These are phyloP conservation scores for Parazoanthus swiftii DNA, from an alignment of 92 coral and sea anemone species.

Conservation along the genomic window DNA sequence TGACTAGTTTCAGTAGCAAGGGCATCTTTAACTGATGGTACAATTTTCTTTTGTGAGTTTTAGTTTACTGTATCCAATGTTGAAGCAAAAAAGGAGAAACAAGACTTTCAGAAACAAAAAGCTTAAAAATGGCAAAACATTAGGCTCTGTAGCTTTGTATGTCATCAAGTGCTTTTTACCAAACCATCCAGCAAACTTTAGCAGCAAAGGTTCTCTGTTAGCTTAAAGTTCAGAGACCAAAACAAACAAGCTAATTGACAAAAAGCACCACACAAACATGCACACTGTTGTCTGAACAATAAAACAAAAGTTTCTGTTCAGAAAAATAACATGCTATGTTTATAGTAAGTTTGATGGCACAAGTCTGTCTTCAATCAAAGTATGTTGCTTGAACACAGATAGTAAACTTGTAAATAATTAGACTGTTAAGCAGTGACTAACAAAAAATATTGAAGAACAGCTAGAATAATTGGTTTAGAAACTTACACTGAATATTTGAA, in stretches of 20 bases:
- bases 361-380: background rate
- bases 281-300: background rate
- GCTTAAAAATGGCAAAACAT: background rate
- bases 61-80: background rate
- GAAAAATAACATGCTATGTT: background rate
- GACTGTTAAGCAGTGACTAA: background rate
- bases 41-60: background rate
- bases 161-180: conserved; percentile 7
- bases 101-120: background rate
- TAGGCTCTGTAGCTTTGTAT: conserved; percentile 45
- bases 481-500: no score
- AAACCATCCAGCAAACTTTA: conserved; percentile 23
- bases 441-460: background rate
- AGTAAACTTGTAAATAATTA: no score
- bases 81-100: background rate
- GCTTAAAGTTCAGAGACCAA: conserved; percentile 31
- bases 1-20: conserved; percentile 11
- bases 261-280: conserved; percentile 17
- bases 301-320: background rate
- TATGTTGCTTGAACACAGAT: no score
- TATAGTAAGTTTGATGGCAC: background rate
- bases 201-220: background rate
- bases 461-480: no score
- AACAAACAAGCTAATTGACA: background rate
- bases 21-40: background rate